These are phyloP conservation scores for Napeogenes sylphis DNA, from an alignment of 2,888 invertebrate species.

Conservation along the genomic window DNA sequence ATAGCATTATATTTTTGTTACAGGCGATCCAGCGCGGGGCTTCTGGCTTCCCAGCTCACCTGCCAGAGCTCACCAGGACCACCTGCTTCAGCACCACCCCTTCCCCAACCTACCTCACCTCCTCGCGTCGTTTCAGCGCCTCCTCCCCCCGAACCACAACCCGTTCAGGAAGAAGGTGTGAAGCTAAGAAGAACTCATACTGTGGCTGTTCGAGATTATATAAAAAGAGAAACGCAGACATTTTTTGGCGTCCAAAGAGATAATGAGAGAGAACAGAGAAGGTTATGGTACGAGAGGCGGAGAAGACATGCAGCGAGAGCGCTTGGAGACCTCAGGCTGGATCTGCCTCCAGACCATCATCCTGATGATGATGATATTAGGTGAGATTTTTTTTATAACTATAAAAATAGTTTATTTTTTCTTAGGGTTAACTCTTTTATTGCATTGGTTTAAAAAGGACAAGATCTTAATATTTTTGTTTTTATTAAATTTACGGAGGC, in stretches of 20 bases:
- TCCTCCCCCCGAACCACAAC: constrained; percentile 58
- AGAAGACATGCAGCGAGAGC: constrained; percentile 86
- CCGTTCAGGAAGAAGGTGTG: constrained; percentile 66
- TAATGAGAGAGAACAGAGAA: constrained; percentile 83
- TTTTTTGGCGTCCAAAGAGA: constrained; percentile 92
- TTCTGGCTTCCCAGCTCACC: constrained; percentile 66
- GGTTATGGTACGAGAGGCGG: constrained; percentile 88
- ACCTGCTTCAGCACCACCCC: constrained; percentile 53
- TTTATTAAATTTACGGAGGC: too few species aligned
- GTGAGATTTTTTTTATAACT: constrained; percentile 39
- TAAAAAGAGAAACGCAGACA: constrained; percentile 87
- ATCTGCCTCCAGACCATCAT: constrained; percentile 78
- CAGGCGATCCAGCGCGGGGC: constrained; percentile 71
- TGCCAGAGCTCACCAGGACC: constrained; percentile 62
- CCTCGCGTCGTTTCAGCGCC: constrained; percentile 62
- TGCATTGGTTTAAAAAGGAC: too few species aligned
- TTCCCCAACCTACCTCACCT: constrained; percentile 66
- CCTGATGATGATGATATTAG: constrained; percentile 79
- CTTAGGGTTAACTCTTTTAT: too few species aligned
- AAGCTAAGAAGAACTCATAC: constrained; percentile 67
- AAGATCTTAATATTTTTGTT: too few species aligned
- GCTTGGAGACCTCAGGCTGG: constrained; percentile 78
- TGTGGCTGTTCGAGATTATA: constrained; percentile 78
- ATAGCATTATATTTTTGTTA: constrained; percentile 40
- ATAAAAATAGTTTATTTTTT: too few species aligned